Percentiles rank a stretch among this genome's conserved stretches.
Conservation (phyloP, 2,797 vertebrate genomes). For the Leuciscus waleckii region DNA sequence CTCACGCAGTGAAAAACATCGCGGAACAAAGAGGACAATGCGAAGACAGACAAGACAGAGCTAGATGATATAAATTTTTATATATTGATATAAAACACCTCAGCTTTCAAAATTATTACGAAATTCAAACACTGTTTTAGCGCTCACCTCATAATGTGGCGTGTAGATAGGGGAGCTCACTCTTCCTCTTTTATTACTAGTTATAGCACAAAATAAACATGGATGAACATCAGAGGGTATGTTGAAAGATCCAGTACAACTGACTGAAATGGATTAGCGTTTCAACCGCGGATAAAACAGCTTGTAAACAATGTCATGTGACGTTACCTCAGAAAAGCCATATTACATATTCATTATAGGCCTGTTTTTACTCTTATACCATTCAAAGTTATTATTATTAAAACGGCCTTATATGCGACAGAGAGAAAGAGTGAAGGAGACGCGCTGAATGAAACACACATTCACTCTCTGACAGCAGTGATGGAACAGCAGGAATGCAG, state of each 20-base stretch:
- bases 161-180: background rate
- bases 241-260: background rate
- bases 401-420: no score
- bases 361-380: no score
- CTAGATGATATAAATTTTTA: no score
- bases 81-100: no score
- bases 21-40: no score
- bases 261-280: background rate
- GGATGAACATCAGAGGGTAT: background rate
- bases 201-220: background rate
- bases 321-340: background rate
- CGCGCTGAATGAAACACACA: background rate
- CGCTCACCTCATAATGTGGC: background rate
- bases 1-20: no score
- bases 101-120: background rate
- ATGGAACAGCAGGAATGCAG: background rate
- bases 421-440: background rate
- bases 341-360: no score
- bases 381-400: no score
- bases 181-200: background rate
- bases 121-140: no score
- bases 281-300: background rate
- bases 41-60: no score
- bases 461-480: background rate
- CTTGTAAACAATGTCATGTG: background rate